Evolutionary conservation across 1,140 invertebrate genomes (phyloP), one percentile per base, ranked within the genome.

Genomic region (Metopolophium dirhodum): DNA sequence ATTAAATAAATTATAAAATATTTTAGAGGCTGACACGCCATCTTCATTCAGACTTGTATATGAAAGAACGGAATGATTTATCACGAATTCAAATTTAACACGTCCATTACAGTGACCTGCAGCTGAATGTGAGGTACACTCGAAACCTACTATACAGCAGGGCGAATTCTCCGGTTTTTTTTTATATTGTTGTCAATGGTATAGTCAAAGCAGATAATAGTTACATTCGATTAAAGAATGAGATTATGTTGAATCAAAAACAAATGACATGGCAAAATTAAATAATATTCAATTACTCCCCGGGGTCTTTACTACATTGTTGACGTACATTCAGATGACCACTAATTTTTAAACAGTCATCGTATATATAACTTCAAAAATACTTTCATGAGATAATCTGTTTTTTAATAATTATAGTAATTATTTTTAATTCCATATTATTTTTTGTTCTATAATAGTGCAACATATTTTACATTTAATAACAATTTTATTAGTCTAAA

Each of bases 221-320:
- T 30, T 14, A 61, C 7, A 45, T n/a, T 68, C 9, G 57, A 90
- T 90, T 45, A 30, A 90, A 90, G 7, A 68, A 68, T n/a, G 57
- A 90, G 89, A 90, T 90, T 90, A 49, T 41, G 18, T 68, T 90
- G 57, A 61, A 68, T 90, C 57, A 45, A 90, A 90, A 90, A 90
- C 57, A 90, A 61, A 68, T 90, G 89, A 90, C 89, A 47, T 45
- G 26, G 88, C 88, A 57, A 90, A 90, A 90, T 90, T 20, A 90
- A 90, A 90, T 45, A 45, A 68, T 68, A 68, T 90, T 68, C 89
- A 45, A 68, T 89, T 89, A 89, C 88, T 89, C 89, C 89, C 89
- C 26, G 89, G 26, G 54, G 89, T 90, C 14, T 90, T 37, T 37
- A 8, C 37, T 90, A 68, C 7, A 68, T 90, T 68, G 89, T 90